A percentile compares a stretch with the other conserved stretches of the same genome.
phyloP scores from a whole-genome alignment of 1,140 invertebrate species.

The Rhopalosiphum padi region DNA sequence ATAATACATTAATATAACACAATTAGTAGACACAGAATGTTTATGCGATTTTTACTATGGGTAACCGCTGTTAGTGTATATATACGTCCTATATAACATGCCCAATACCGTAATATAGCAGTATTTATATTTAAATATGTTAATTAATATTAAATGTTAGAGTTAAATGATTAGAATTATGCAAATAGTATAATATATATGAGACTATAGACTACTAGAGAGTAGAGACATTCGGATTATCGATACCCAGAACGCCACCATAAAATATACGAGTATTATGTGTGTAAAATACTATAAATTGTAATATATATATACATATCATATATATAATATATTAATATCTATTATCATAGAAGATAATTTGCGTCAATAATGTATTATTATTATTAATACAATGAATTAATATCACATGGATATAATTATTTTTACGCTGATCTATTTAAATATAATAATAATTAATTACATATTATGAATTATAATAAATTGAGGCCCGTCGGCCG shows the following conservation, averaged over 20 bases:
- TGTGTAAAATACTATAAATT: neutral
- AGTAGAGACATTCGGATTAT: neutral
- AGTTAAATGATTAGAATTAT: constrained; percentile 1
- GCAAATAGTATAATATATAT: neutral
- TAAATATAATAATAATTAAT: neutral
- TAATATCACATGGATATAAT: neutral
- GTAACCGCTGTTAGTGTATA: neutral
- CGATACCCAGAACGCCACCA: neutral
- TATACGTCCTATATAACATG: neutral
- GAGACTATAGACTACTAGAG: neutral
- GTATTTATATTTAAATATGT: constrained; percentile 7
- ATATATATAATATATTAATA: too few relatives aligned
- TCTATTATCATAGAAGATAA: neutral
- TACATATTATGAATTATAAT: neutral
- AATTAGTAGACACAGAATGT: neutral
- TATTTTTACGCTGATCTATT: neutral
- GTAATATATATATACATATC: too few relatives aligned
- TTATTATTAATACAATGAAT: neutral
- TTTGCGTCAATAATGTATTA: neutral
- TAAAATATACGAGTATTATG: neutral
- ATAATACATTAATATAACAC: neutral
- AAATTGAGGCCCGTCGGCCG: neutral
- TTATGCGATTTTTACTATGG: neutral
- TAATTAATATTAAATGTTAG: neutral
- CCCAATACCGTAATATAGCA: neutral